A percentile compares a stretch with the other conserved stretches of the same genome.
Evolutionary conservation across 2,888 invertebrate species (phyloP).

Genomic region (Leptopilina drosophilae): DNA sequence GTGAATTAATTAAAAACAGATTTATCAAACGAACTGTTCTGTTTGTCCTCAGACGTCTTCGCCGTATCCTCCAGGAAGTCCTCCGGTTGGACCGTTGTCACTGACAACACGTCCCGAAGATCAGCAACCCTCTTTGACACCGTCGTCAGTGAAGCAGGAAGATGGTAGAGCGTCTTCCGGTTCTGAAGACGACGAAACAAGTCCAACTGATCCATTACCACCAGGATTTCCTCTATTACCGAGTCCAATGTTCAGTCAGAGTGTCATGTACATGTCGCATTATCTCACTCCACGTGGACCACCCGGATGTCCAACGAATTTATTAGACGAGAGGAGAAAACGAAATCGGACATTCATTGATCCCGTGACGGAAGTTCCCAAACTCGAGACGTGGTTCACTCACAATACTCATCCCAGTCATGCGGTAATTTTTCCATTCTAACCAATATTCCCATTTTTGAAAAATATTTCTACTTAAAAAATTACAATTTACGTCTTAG

Average conservation of each 20-base stretch:
- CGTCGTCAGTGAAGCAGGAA: conserved; percentile 71
- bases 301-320: conserved; percentile 77
- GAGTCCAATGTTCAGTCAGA: conserved; percentile 92
- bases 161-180: conserved; percentile 73
- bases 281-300: conserved; percentile 82
- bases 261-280: conserved; percentile 95
- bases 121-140: conserved; percentile 69
- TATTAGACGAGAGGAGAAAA: conserved; percentile 91
- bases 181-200: conserved; percentile 80
- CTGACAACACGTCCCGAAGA: conserved; percentile 74
- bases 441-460: not conserved
- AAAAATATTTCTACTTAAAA: no score
- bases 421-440: conserved; percentile 76
- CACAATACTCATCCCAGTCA: conserved; percentile 99
- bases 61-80: conserved; percentile 73
- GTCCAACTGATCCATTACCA: conserved; percentile 79
- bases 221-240: conserved; percentile 88
- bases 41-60: conserved; percentile 68
- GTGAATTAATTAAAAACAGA: no score
- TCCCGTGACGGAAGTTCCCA: conserved; percentile 97
- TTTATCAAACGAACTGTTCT: not conserved
- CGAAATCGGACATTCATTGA: conserved; percentile 99
- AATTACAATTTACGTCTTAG: no score
- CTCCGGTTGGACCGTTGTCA: conserved; percentile 72
- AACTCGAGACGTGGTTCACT: conserved; percentile 96